Conservation (phyloP, 1,140 invertebrate genomes). For the Ganaspis sp. region DNA sequence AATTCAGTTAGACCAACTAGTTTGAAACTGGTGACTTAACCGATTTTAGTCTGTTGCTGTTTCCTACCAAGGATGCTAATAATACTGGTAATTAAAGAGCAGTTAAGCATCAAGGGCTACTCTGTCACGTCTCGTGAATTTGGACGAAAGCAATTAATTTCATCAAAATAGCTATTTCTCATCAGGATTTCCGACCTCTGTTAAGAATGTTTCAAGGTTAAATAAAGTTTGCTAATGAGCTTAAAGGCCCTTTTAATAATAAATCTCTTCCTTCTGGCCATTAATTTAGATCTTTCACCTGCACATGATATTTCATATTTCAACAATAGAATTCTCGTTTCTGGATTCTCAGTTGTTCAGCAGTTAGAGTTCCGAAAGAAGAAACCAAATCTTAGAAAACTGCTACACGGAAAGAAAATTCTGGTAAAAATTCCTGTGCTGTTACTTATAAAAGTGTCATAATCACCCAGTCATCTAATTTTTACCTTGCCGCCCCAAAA, state of each 20-base stretch:
- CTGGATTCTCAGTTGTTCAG: not conserved
- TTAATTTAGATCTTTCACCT: constrained; percentile 2
- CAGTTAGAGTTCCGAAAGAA: too few relatives aligned
- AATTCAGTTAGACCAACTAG: not conserved
- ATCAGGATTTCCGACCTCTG: not conserved
- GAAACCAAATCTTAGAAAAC: too few relatives aligned
- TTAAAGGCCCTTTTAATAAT: not conserved
- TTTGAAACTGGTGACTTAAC: not conserved
- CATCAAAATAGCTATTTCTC: constrained; percentile 1
- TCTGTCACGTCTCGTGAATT: not conserved
- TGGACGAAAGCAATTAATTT: not conserved
- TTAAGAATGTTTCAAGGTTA: constrained; percentile 1
- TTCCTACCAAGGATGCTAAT: not conserved
- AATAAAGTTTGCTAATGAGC: constrained; percentile 6
- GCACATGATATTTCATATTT: not conserved
- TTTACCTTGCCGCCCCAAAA: too few relatives aligned
- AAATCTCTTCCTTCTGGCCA: not conserved
- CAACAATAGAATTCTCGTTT: not conserved
- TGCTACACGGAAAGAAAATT: too few relatives aligned
- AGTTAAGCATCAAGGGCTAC: not conserved
- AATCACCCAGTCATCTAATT: too few relatives aligned
- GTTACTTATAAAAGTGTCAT: too few relatives aligned
- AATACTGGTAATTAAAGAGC: constrained; percentile 6
- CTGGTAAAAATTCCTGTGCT: too few relatives aligned
- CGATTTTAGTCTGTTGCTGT: not conserved